Percentiles rank a stretch among this genome's conserved stretches.
Evolutionary conservation across 2,797 vertebrate genomes (phyloP).

Genomic region (Hyperoplus lanceolatus): DNA sequence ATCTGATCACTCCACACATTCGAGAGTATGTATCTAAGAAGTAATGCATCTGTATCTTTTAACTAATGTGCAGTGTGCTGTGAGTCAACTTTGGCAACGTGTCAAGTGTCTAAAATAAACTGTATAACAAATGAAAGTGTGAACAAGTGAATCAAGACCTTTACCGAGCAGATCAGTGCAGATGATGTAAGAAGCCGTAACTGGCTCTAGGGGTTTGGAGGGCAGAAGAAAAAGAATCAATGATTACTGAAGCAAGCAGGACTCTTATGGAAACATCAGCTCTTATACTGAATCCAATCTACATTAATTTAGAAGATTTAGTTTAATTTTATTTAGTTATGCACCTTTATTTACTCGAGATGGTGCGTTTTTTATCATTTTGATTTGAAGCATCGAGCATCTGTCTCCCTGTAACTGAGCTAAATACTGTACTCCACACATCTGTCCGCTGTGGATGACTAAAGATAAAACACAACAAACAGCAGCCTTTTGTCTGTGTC

Average conservation of each 20-base stretch:
- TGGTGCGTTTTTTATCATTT: not conserved
- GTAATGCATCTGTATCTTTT: not conserved
- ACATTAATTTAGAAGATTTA: not conserved
- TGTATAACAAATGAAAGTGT: constrained; percentile 38
- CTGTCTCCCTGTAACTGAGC: not conserved
- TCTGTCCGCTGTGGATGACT: constrained; percentile 26
- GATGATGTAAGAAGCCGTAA: constrained; percentile 73
- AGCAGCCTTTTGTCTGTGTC: constrained; percentile 27
- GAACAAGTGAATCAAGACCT: constrained; percentile 49
- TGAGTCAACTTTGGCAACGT: constrained; percentile 13
- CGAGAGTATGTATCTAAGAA: no score
- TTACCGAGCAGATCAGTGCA: constrained; percentile 28
- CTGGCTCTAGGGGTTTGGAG: constrained; percentile 27
- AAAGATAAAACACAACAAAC: constrained; percentile 32
- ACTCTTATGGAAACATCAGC: constrained; percentile 16
- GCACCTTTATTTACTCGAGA: not conserved
- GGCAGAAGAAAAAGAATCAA: constrained; percentile 30
- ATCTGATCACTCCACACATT: not conserved
- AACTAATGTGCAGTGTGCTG: not conserved
- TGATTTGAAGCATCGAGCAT: constrained; percentile 6
- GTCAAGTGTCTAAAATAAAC: constrained; percentile 28
- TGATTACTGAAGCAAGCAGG: constrained; percentile 24
- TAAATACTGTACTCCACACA: constrained; percentile 7
- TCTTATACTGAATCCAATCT: not conserved
- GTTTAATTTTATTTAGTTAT: not conserved